Conservation (phyloP, 1,140 invertebrate genomes). For the Catajapyx aquilonaris region DNA sequence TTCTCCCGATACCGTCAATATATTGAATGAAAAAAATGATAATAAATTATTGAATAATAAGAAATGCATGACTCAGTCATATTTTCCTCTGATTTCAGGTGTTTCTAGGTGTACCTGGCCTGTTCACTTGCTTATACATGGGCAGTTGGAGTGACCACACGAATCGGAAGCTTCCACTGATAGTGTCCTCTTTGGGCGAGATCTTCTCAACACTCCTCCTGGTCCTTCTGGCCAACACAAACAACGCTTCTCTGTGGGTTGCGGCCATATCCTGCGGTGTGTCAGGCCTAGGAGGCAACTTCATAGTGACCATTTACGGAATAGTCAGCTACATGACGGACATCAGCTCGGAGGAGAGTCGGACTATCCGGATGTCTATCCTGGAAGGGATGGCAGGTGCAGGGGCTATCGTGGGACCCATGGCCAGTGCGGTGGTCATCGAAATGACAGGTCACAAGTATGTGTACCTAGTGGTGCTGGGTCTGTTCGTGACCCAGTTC, state of each 20-base stretch:
- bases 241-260: neutral
- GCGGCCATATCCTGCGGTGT: neutral
- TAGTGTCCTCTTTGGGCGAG: neutral
- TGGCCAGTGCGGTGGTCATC: neutral
- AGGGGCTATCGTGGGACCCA: neutral
- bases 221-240: neutral
- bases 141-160: neutral
- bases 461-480: neutral
- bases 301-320: neutral
- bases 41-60: too few relatives aligned
- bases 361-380: neutral
- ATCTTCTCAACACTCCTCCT: neutral
- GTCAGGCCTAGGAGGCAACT: neutral
- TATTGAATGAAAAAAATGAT: too few relatives aligned
- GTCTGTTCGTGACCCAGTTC: neutral
- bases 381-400: neutral
- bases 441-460: neutral
- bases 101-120: too few relatives aligned
- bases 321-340: neutral
- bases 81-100: too few relatives aligned
- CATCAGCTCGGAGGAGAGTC: neutral
- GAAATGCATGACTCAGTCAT: too few relatives aligned
- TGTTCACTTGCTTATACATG: too few relatives aligned
- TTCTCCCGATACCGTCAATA: too few relatives aligned
- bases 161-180: neutral